A percentile compares a stretch with the other conserved stretches of the same genome.
These are phyloP conservation scores for Notiomystis cincta DNA, from an alignment of 2,113 vertebrate genomes.

Conservation along the genomic window DNA sequence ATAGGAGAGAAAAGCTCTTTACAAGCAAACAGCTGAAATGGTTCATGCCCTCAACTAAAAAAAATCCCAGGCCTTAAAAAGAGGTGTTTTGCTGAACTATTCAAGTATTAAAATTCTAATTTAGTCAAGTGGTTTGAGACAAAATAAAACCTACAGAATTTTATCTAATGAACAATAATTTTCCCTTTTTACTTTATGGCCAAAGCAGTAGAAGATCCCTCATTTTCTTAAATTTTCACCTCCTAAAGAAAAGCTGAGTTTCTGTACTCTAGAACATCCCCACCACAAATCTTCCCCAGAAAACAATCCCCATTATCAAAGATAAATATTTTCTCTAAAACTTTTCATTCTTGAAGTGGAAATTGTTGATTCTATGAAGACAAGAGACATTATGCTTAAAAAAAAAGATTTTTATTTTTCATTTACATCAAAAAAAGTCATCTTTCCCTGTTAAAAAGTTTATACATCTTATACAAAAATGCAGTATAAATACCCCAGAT, in stretches of 20 bases:
- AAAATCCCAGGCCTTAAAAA: background rate
- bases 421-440: slow-evolving; percentile 64
- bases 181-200: background rate
- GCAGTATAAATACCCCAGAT: slow-evolving; percentile 73
- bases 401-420: slow-evolving; percentile 72
- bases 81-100: background rate
- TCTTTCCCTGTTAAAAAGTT: slow-evolving; percentile 71
- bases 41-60: background rate
- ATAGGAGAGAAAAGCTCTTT: background rate
- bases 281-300: background rate
- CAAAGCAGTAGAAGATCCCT: background rate
- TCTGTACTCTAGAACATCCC: background rate
- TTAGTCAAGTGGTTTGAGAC: background rate
- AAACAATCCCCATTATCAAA: background rate
- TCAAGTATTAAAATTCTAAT: background rate
- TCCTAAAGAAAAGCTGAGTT: background rate
- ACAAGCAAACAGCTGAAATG: background rate
- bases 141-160: background rate
- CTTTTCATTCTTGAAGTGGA: background rate
- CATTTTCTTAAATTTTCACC: background rate
- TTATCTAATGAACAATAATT: background rate
- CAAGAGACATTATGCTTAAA: slow-evolving; percentile 67
- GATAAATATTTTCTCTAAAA: background rate
- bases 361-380: slow-evolving; percentile 6
- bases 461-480: slow-evolving; percentile 75